Evolutionary conservation across 2,888 invertebrate species (phyloP).

Genomic region (Rugalucina vietnamica): DNA sequence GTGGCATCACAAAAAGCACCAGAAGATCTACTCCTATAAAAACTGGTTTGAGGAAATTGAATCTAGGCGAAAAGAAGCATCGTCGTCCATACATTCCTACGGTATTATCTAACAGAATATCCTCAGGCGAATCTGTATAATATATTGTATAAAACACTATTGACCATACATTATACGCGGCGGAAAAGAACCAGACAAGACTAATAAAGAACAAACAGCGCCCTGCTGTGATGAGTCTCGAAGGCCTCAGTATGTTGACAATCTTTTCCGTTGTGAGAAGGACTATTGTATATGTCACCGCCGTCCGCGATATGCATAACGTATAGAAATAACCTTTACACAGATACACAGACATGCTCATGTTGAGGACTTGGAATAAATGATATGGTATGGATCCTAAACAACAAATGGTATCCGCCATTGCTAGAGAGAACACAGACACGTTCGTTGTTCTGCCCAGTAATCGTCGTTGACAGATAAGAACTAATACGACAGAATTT

Average conservation of each 20-base stretch:
- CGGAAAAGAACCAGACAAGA: slow-evolving; percentile 80
- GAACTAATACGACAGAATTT: slow-evolving; percentile 67
- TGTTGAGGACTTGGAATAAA: slow-evolving; percentile 37
- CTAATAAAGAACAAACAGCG: slow-evolving; percentile 79
- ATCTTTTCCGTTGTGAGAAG: slow-evolving; percentile 66
- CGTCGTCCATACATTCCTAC: slow-evolving; percentile 55
- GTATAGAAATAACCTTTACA: slow-evolving; percentile 74
- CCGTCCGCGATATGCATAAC: slow-evolving; percentile 73
- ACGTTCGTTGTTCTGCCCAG: slow-evolving; percentile 77
- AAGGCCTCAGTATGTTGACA: slow-evolving; percentile 64
- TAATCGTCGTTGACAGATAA: slow-evolving; percentile 71
- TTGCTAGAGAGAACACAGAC: slow-evolving; percentile 76
- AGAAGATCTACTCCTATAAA: slow-evolving; percentile 71
- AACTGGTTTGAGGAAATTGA: slow-evolving; percentile 65
- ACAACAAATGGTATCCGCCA: slow-evolving; percentile 70
- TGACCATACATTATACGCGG: slow-evolving; percentile 81
- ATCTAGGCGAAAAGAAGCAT: slow-evolving; percentile 69
- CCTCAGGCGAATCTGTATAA: slow-evolving; percentile 46
- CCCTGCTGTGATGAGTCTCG: slow-evolving; percentile 68
- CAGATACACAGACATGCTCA: slow-evolving; percentile 63
- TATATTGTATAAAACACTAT: slow-evolving; percentile 73
- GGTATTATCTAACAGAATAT: slow-evolving; percentile 7
- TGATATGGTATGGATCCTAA: slow-evolving; percentile 56
- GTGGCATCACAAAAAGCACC: slow-evolving; percentile 70
- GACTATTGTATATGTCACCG: slow-evolving; percentile 71